Evolutionary conservation across 2,797 vertebrate species (phyloP).

Genomic region (Gallinago solitaria): DNA sequence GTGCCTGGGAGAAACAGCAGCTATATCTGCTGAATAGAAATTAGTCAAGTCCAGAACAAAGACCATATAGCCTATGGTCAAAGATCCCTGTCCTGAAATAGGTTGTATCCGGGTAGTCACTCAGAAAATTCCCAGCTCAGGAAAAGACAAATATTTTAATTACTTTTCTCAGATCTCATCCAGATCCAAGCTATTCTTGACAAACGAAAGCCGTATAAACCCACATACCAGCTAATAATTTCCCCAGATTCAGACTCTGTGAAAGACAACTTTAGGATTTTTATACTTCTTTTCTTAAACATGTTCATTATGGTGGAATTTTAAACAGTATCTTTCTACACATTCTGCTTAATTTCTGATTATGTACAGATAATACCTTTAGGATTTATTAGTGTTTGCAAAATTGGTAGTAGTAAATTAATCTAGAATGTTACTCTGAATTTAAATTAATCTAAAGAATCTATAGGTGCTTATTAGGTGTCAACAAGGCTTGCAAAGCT

Average conservation of each 20-base stretch:
- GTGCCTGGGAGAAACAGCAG: not conserved
- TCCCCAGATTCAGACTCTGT: not conserved
- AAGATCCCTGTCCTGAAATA: not conserved
- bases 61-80: not conserved
- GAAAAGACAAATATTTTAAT: not conserved
- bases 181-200: not conserved
- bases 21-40: not conserved
- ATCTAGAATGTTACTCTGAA: not conserved
- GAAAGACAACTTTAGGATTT: not conserved
- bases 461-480: not conserved
- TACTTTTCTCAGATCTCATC: not conserved
- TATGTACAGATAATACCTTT: not conserved
- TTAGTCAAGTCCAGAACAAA: not conserved
- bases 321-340: not conserved
- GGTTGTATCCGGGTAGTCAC: not conserved
- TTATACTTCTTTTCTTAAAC: not conserved
- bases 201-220: not conserved
- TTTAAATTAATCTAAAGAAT: not conserved
- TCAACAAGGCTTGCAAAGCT: not conserved
- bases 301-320: not conserved
- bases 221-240: not conserved
- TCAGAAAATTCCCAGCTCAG: not conserved
- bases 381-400: not conserved
- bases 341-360: not conserved
- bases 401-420: not conserved